phyloP scores from a whole-genome alignment of 2,888 invertebrate genomes.

The Bellardia pandia region DNA sequence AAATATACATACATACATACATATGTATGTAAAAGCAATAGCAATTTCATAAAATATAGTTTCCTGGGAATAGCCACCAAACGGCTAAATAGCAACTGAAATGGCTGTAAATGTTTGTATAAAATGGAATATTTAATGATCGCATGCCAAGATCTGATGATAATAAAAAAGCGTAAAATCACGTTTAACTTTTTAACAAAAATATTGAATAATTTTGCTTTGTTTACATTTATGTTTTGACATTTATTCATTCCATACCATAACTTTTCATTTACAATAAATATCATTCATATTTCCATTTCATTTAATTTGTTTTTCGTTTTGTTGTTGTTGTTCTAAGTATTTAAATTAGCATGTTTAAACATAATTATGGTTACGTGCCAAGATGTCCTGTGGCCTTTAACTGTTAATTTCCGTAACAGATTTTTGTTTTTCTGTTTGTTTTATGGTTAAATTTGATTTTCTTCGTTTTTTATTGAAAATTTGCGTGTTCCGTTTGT shows the following conservation, averaged over 20 bases:
- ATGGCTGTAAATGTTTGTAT: neutral
- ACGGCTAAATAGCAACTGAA: neutral
- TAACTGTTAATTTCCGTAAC: constrained; percentile 77
- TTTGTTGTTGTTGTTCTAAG: constrained; percentile 71
- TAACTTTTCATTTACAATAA: constrained; percentile 6
- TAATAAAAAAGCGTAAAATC: constrained; percentile 73
- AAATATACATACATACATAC: neutral
- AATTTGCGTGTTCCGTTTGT: constrained; percentile 78
- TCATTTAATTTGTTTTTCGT: constrained; percentile 71
- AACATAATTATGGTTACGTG: constrained; percentile 81
- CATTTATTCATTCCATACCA: constrained; percentile 33
- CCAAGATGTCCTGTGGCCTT: constrained; percentile 80
- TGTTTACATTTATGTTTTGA: constrained; percentile 53
- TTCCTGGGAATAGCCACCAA: neutral
- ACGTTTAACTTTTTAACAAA: constrained; percentile 69
- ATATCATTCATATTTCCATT: constrained; percentile 35
- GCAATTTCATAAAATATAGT: constrained; percentile 7
- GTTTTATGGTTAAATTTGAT: constrained; percentile 76
- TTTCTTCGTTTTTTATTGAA: constrained; percentile 77
- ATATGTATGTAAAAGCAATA: neutral
- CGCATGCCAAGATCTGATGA: constrained; percentile 72
- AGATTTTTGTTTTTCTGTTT: constrained; percentile 77
- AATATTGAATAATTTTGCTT: constrained; percentile 71
- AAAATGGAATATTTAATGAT: constrained; percentile 64
- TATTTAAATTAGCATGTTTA: constrained; percentile 81